Evolutionary conservation across 2,888 invertebrate genomes (phyloP).

Genomic region (Patella pellucida): DNA sequence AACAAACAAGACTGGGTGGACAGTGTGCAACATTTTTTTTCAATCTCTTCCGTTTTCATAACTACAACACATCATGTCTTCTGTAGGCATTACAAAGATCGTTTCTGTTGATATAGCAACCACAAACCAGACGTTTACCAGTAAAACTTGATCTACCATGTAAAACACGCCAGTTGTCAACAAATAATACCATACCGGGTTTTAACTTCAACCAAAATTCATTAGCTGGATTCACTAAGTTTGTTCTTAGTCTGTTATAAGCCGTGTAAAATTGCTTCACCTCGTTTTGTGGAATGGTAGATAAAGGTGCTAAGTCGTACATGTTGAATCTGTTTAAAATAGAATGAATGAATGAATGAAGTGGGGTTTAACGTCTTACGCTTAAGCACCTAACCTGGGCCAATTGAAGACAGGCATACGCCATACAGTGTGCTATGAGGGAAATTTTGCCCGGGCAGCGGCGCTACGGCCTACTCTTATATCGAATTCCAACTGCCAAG

Average conservation of each 20-base stretch:
- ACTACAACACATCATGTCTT: no score
- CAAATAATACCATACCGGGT: constrained; percentile 81
- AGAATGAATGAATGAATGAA: no score
- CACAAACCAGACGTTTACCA: constrained; percentile 79
- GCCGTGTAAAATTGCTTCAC: constrained; percentile 77
- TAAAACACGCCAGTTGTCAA: constrained; percentile 85
- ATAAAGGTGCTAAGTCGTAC: constrained; percentile 81
- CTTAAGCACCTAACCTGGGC: no score
- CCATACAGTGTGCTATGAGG: no score
- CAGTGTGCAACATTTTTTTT: no score
- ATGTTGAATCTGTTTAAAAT: constrained; percentile 75
- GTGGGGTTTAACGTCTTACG: no score
- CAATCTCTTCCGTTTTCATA: no score
- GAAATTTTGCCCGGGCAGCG: no score
- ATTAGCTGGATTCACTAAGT: constrained; percentile 69
- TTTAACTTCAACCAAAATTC: constrained; percentile 63
- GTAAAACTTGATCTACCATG: constrained; percentile 82
- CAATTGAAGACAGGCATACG: no score
- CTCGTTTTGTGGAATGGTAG: constrained; percentile 73
- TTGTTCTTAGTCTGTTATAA: constrained; percentile 42
- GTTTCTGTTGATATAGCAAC: constrained; percentile 82
- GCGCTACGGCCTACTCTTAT: no score
- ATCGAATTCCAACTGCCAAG: no score
- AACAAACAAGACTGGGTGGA: no score
- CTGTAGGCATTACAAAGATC: constrained; percentile 55